phyloP scores from a whole-genome alignment of 2,888 invertebrate genomes.

The Parasteatoda lunata region DNA sequence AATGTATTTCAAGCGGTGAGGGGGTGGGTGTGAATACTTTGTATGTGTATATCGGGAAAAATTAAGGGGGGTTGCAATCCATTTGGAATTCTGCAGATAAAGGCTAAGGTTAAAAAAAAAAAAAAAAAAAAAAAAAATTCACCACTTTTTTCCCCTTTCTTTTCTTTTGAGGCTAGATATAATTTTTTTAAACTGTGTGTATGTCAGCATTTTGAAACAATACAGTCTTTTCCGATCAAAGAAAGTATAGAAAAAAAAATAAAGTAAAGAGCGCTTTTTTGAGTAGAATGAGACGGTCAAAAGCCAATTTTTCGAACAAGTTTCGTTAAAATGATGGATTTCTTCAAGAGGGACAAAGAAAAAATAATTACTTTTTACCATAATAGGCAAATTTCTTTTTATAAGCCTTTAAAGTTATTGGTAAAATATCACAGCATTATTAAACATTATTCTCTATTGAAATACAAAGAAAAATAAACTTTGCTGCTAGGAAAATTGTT shows the following conservation, averaged over 20 bases:
- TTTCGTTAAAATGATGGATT: background rate
- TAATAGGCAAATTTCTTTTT: too few species aligned
- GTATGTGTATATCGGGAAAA: slow-evolving; percentile 52
- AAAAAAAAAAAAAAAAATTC: slow-evolving; percentile 3
- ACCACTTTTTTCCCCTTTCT: background rate
- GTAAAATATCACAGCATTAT: too few species aligned
- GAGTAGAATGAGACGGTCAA: background rate
- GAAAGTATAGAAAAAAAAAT: slow-evolving; percentile 13
- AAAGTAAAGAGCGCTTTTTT: background rate
- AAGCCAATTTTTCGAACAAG: slow-evolving; percentile 7
- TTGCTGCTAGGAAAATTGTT: too few species aligned
- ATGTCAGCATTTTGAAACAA: slow-evolving; percentile 60
- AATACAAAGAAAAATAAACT: too few species aligned
- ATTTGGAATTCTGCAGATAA: slow-evolving; percentile 66
- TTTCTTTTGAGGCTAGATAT: background rate
- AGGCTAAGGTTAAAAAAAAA: slow-evolving; percentile 38
- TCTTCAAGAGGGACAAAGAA: too few species aligned
- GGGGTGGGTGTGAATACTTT: slow-evolving; percentile 23
- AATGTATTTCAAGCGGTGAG: slow-evolving; percentile 57
- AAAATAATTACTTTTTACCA: too few species aligned
- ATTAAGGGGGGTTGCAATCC: slow-evolving; percentile 43
- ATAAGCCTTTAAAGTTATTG: too few species aligned
- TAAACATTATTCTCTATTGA: too few species aligned
- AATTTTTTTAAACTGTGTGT: slow-evolving; percentile 42
- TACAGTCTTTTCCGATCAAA: slow-evolving; percentile 27